Base-by-base conservation (phyloP, 2,113 vertebrate species). In the Corythornis cristatus region DNA sequence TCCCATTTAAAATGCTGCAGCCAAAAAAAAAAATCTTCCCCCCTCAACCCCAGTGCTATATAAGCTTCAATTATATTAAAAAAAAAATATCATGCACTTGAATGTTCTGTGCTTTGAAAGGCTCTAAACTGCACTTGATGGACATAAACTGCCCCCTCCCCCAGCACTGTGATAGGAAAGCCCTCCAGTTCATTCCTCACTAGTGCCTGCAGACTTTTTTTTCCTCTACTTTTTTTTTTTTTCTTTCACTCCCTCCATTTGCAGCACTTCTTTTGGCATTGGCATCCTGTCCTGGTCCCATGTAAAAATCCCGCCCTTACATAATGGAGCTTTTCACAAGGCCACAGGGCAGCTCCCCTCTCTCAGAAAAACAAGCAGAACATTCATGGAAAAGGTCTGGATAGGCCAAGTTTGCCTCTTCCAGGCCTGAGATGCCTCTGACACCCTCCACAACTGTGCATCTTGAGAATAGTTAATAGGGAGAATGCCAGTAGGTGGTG, bases 401-500 rank as follows among this genome's bases (percentile, higher is more conserved):
- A 72, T 71, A 77, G 29, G 43, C 45, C 88, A 46, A 5, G 11
- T 58, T 86, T 29, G 29, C 31, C 65, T 72, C 21, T 79, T 50
- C 58, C 80, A 67, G 37, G 25, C 45, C 35, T 33, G 56, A 50
- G 65, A 35, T 15, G 40, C 0, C 0, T 3, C 64, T 2, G 9
- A 19, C 57, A 31, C 15, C 60, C 16, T 5, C 26, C 20, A 18
- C 11, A 51, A 15, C 15, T n/a, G 43, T 14, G 56, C 43, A 35
- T 70, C 51, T 28, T 33, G 58, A 8, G 45, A 61, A 57, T 1
- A 68, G 58, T 70, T 56, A 64, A 86, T 0, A 85, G 75, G 78
- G 56, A 53, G 77, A 54, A 87, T 80, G 72, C 84, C 94, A 67
- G 94, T 64, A 94, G 95, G 91, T 94, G 93, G 94, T 95, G 92